Evolutionary conservation across 1,140 invertebrate species (phyloP).

Genomic region (Drosophila nebulosa): DNA sequence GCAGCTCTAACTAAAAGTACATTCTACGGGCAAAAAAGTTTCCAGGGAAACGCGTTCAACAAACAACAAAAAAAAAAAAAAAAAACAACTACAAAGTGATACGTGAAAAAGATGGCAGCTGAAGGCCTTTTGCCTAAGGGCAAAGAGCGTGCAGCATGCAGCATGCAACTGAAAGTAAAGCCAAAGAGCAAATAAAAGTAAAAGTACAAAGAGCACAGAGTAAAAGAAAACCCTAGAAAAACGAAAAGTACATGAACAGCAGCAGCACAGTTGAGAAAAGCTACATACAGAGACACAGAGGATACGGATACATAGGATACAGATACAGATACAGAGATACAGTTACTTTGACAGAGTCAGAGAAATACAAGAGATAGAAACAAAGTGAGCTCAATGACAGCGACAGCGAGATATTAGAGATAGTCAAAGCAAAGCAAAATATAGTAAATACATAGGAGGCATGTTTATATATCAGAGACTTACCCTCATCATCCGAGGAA

Average conservation of each 20-base stretch:
- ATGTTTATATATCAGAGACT: constrained; percentile 37
- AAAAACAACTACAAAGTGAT: constrained; percentile 23
- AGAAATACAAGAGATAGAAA: constrained; percentile 19
- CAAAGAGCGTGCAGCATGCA: constrained; percentile 1
- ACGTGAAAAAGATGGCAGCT: constrained; percentile 4
- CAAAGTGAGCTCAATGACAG: constrained; percentile 14
- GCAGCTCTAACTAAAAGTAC: neutral
- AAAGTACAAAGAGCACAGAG: constrained; percentile 26
- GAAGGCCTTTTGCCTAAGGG: constrained; percentile 6
- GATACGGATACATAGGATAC: constrained; percentile 27
- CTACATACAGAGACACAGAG: constrained; percentile 9
- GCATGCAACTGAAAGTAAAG: constrained; percentile 59
- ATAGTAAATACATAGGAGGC: constrained; percentile 12
- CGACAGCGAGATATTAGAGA: constrained; percentile 30
- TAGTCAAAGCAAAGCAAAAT: constrained; percentile 68
- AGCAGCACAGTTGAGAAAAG: constrained; percentile 39
- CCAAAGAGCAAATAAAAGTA: constrained; percentile 49
- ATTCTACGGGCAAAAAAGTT: neutral
- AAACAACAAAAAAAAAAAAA: neutral
- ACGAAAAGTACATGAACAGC: neutral
- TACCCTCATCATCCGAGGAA: constrained; percentile 94
- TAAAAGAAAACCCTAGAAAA: neutral
- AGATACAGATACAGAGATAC: constrained; percentile 25
- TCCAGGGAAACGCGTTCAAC: neutral
- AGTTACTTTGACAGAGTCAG: constrained; percentile 21